These are phyloP conservation scores for Leucoraja erinaceus DNA, from an alignment of 2,113 vertebrate genomes.

Conservation along the genomic window DNA sequence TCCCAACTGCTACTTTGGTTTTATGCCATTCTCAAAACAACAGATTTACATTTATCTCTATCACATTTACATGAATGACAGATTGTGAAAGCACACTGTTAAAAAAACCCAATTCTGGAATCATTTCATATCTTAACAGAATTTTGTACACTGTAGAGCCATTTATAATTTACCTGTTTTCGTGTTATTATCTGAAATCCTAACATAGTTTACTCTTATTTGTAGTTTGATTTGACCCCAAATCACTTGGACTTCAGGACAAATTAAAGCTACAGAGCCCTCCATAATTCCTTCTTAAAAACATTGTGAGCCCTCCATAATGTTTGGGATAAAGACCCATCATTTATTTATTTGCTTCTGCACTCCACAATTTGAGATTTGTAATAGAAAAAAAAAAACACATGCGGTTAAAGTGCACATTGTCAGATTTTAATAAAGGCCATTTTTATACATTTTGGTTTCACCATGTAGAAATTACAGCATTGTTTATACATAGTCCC, in stretches of 20 bases:
- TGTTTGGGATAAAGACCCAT: too few species aligned
- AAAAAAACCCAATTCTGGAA: neutral
- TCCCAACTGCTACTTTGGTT: neutral
- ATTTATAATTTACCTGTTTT: neutral
- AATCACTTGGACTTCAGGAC: neutral
- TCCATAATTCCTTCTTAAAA: too few species aligned
- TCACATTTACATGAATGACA: neutral
- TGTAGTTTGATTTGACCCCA: neutral
- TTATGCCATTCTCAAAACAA: neutral
- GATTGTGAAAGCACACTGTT: neutral
- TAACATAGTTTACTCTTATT: neutral
- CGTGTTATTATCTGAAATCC: neutral
- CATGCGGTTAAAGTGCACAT: too few species aligned
- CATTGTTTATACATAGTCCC: too few species aligned
- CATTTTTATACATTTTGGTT: too few species aligned
- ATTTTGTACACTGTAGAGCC: neutral
- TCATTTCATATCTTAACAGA: neutral
- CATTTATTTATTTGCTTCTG: too few species aligned
- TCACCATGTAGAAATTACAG: too few species aligned
- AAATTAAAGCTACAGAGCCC: neutral
- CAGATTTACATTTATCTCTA: neutral
- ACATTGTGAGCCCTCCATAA: too few species aligned
- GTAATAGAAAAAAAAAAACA: too few species aligned
- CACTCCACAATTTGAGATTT: too few species aligned
- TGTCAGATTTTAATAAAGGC: too few species aligned